A percentile compares a stretch with the other conserved stretches of the same genome.
Conservation (phyloP, 2,113 vertebrate species). For the Vidua chalybeata region DNA sequence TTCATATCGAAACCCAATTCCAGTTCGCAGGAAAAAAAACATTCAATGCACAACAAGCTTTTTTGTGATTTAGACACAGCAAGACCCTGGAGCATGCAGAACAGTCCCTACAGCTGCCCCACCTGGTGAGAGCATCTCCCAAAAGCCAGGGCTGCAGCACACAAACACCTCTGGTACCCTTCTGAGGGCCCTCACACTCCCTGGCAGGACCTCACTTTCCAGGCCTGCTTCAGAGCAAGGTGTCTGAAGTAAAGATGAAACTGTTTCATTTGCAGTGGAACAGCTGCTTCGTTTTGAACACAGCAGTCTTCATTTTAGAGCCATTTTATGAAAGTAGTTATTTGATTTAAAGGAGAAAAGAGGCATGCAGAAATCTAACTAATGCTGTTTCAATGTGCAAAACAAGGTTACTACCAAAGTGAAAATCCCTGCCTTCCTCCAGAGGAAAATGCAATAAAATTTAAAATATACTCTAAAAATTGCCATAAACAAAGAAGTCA, state of each 20-base stretch:
- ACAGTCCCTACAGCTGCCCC: rapidly evolving
- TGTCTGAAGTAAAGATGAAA: neutral
- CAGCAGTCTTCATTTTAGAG: neutral
- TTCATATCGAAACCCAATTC: neutral
- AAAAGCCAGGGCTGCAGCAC: neutral
- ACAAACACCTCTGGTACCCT: neutral
- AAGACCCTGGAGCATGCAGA: rapidly evolving
- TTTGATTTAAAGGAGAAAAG: neutral
- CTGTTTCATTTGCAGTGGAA: neutral
- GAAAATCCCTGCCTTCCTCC: neutral
- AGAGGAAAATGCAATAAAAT: slow-evolving; percentile 34
- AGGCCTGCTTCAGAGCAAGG: neutral
- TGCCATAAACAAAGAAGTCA: neutral
- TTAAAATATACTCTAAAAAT: slow-evolving; percentile 6
- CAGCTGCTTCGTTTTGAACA: neutral
- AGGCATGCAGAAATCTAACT: neutral
- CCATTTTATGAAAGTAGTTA: neutral
- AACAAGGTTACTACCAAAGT: neutral
- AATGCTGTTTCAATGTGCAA: neutral
- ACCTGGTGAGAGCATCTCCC: neutral
- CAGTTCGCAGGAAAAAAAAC: neutral
- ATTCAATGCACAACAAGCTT: too few species aligned
- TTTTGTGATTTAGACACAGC: neutral
- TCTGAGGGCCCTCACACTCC: neutral
- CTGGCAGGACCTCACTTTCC: neutral